These are phyloP conservation scores for Larimichthys polyactis DNA, from an alignment of 2,113 vertebrate genomes.

Conservation along the genomic window DNA sequence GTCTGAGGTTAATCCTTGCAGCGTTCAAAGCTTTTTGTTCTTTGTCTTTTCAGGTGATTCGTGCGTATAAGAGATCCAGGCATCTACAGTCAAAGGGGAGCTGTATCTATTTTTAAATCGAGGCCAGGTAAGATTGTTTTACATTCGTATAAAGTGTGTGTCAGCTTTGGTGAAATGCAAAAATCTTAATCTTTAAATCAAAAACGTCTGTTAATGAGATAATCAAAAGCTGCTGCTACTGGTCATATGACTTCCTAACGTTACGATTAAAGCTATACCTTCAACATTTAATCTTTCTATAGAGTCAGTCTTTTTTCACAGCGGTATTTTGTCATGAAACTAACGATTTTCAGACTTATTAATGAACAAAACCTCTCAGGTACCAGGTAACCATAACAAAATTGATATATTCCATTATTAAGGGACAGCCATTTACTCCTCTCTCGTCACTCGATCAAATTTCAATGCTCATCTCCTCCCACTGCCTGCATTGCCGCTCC, in stretches of 20 bases:
- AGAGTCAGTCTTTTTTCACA: background rate
- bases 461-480: conserved; percentile 18
- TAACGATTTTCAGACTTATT: background rate
- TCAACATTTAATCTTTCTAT: background rate
- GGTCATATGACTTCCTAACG: background rate
- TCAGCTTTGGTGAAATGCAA: no score
- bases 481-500: conserved; percentile 11
- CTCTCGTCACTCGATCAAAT: conserved; percentile 22
- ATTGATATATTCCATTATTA: conserved; percentile 8
- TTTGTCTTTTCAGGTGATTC: conserved; percentile 23
- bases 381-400: background rate
- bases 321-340: background rate
- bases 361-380: background rate
- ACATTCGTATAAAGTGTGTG: background rate
- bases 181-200: background rate
- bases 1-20: background rate
- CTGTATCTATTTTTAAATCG: background rate
- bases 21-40: background rate
- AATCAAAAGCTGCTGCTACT: background rate
- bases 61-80: background rate
- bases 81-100: conserved; percentile 5
- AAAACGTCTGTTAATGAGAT: conserved; percentile 21
- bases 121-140: conserved; percentile 19
- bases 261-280: background rate
- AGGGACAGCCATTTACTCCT: background rate